phyloP scores from a whole-genome alignment of 2,888 invertebrate species.

The Epistrophella euchroma region DNA sequence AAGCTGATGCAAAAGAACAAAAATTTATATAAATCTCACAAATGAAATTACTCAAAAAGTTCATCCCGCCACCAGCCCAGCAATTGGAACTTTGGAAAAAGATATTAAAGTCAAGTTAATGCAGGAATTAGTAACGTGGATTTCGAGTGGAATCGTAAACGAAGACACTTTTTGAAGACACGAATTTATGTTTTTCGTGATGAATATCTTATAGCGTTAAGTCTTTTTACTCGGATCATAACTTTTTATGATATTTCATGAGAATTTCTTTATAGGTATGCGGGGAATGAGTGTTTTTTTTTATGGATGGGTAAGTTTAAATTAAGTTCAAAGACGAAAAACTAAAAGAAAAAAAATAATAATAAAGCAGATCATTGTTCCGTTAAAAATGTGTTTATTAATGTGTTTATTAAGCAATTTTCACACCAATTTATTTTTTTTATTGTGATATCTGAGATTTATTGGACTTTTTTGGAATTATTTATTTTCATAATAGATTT shows the following conservation, averaged over 20 bases:
- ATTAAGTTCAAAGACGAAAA: not conserved
- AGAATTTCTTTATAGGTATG: slow-evolving; percentile 27
- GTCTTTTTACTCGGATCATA: slow-evolving; percentile 24
- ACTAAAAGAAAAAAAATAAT: not conserved
- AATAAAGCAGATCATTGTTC: not conserved
- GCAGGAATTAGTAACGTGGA: not conserved
- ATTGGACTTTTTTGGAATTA: not conserved
- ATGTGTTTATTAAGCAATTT: slow-evolving; percentile 1
- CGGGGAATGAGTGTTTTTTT: slow-evolving; percentile 22
- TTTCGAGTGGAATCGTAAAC: not conserved
- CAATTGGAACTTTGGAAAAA: not conserved
- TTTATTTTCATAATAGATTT: not conserved
- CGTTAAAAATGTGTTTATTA: not conserved
- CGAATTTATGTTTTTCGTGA: not conserved
- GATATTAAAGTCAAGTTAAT: slow-evolving; percentile 6
- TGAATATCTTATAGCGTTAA: slow-evolving; percentile 37
- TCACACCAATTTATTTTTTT: slow-evolving; percentile 4
- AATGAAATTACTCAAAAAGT: slow-evolving; percentile 14
- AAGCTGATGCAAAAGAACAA: not conserved
- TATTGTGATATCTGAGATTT: not conserved
- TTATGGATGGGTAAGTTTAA: not conserved
- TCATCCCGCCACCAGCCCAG: not conserved
- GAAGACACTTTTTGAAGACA: slow-evolving; percentile 20
- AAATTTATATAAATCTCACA: not conserved
- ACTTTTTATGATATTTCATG: slow-evolving; percentile 58